Conservation (phyloP, 2,888 invertebrate species). For the Boloria euphrosyne region DNA sequence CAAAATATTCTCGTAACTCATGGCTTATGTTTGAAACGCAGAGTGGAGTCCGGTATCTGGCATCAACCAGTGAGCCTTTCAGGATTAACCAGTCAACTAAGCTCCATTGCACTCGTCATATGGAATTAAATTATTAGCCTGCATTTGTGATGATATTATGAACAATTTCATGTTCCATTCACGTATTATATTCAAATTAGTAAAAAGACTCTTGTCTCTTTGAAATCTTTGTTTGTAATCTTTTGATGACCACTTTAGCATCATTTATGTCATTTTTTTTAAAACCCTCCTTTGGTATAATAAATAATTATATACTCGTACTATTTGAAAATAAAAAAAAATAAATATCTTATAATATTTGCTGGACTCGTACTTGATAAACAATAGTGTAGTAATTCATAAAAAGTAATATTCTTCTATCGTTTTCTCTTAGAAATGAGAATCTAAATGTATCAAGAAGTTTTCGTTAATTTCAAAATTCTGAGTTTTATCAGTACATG, state of each 20-base stretch:
- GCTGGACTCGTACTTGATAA: too few relatives aligned
- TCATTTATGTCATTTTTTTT: not conserved
- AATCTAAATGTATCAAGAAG: too few relatives aligned
- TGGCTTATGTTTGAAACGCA: slow-evolving; percentile 12
- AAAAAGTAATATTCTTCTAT: too few relatives aligned
- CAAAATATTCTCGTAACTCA: slow-evolving; percentile 12
- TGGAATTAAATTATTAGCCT: slow-evolving; percentile 37
- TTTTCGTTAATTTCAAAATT: too few relatives aligned
- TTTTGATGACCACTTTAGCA: not conserved
- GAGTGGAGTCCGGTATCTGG: slow-evolving; percentile 18
- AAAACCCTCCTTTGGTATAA: too few relatives aligned
- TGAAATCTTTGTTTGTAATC: not conserved
- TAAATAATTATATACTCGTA: too few relatives aligned
- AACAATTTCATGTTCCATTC: slow-evolving; percentile 4
- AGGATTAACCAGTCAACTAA: slow-evolving; percentile 61
- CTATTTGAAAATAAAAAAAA: too few relatives aligned
- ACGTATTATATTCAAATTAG: slow-evolving; percentile 2
- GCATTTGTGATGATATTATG: slow-evolving; percentile 25
- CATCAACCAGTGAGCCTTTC: slow-evolving; percentile 61
- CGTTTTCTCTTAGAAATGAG: too few relatives aligned
- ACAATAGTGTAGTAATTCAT: too few relatives aligned
- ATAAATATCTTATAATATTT: too few relatives aligned
- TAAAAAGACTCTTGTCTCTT: slow-evolving; percentile 7
- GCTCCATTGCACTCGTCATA: slow-evolving; percentile 40
- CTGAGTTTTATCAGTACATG: too few relatives aligned